A percentile compares a stretch with the other conserved stretches of the same genome.
Evolutionary conservation across 2,113 vertebrate species (phyloP).

Genomic region (Parotia lawesii): DNA sequence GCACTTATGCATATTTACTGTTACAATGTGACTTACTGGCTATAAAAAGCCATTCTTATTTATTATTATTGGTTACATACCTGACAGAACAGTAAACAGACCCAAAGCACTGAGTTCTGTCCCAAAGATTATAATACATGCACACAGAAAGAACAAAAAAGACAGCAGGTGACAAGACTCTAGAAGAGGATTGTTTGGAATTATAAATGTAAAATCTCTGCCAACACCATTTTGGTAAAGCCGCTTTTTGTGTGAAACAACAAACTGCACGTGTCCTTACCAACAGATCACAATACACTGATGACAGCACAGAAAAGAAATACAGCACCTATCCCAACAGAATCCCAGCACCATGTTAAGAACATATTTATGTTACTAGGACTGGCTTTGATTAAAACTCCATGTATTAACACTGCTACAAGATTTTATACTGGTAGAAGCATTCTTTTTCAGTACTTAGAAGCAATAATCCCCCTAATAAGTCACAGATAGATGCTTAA

Average conservation of each 20-base stretch:
- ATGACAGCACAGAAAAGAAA: background rate
- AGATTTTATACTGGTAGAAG: background rate
- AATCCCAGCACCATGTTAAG: background rate
- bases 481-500: slow-evolving; percentile 41
- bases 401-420: background rate
- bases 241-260: background rate
- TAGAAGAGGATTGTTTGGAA: background rate
- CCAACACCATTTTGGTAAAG: background rate
- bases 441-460: background rate
- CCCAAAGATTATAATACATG: background rate
- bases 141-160: background rate
- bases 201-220: background rate
- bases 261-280: background rate
- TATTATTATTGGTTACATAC: background rate
- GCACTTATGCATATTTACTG: background rate
- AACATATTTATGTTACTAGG: background rate
- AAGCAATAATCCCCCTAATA: background rate
- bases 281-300: background rate
- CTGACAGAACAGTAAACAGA: background rate
- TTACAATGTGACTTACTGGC: background rate
- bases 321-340: background rate
- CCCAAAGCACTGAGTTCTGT: background rate
- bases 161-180: background rate
- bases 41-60: background rate
- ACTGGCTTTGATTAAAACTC: background rate